A percentile compares a stretch with the other conserved stretches of the same genome.
These are phyloP conservation scores for Hyaena hyaena DNA, from an alignment of 2,113 vertebrate genomes.

Conservation along the genomic window DNA sequence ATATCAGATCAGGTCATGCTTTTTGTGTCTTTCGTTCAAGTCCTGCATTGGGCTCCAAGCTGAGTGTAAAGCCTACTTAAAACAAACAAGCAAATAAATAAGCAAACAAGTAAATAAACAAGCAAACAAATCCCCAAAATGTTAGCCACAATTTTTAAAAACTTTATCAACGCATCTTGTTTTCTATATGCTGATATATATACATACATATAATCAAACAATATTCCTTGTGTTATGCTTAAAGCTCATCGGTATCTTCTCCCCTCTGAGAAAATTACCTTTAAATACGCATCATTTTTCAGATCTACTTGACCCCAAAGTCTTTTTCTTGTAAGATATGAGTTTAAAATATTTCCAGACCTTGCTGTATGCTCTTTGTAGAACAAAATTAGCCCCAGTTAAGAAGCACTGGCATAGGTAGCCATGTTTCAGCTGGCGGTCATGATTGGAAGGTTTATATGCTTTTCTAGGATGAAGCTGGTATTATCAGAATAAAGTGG, in stretches of 20 bases:
- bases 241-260: background rate
- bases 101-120: no score
- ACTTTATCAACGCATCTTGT: background rate
- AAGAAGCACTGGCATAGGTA: background rate
- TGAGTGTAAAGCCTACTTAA: no score
- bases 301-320: background rate
- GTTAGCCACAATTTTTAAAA: background rate
- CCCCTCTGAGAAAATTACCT: background rate
- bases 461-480: background rate
- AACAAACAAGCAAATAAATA: no score
- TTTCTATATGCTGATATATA: background rate
- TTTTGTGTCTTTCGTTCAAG: no score
- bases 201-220: background rate
- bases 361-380: background rate
- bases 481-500: background rate
- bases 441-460: background rate
- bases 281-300: background rate
- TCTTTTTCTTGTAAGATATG: background rate
- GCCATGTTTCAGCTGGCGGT: fast-evolving
- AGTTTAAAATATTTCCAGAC: background rate
- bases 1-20: no score
- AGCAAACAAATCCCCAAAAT: background rate
- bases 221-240: background rate
- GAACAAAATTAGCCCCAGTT: background rate
- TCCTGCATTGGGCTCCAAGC: no score